Evolutionary conservation across 2,797 vertebrate genomes (phyloP), one percentile per base, ranked within the genome.

Genomic region (Sparus aurata): DNA sequence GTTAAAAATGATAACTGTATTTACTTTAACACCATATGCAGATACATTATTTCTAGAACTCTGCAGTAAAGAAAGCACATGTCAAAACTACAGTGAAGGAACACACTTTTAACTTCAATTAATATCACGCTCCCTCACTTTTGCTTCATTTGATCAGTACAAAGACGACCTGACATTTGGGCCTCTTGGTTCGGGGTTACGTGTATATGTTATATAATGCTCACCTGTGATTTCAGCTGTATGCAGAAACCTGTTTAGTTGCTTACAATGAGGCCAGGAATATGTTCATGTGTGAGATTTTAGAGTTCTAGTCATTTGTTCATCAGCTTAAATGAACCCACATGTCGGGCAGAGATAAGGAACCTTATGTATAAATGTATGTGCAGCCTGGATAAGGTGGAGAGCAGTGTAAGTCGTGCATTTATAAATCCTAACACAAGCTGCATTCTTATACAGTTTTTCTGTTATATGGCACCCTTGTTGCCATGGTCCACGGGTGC

Each of bases 351-450:
- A 58, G 11, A 23, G 25, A 87, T 73, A 75, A 80, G 63, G 30
- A 60, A 50, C 68, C 65, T 66, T 79, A 80, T 72, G 66, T 72
- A 65, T 63, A 50, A 78, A 75, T 79, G 77, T 65, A 88, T 75
- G 65, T 23, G 63, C 55, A 61, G 75, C 43, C 64, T 3, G n/a
- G 70, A 73, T 78, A 57, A 41, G 52, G 54, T 47, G 27, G 23
- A 49, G 30, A 71, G 63, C 16, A 49, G 60, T 65, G 58, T 76
- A 82, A 83, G 70, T 77, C 46, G 60, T 55, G 72, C 61, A 68
- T 60, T 60, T 52, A 62, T 69, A 80, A 80, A 84, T 81, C 65
- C 65, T 22, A 43, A 52, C 70, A 62, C 72, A 61, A 73, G 73
- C 75, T 77, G 43, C 59, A 46, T 60, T 23, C 22, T 69, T 43